Percentiles rank a stretch among this genome's conserved stretches.
phyloP scores from a whole-genome alignment of 2,113 vertebrate genomes.

The Columba livia region DNA sequence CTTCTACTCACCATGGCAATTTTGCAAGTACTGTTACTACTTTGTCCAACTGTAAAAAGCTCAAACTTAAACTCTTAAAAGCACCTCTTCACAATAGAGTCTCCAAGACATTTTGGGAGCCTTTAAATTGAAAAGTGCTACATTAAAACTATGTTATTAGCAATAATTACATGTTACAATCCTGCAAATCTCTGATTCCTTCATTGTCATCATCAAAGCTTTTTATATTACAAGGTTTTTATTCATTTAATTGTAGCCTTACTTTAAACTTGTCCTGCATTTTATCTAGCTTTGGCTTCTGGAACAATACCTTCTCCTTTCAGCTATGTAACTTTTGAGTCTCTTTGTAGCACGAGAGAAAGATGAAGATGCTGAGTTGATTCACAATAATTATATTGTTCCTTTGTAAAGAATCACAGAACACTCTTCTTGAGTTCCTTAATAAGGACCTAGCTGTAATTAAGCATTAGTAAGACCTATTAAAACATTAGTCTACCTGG shows the following conservation, averaged over 20 bases:
- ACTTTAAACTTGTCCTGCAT: neutral
- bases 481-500: neutral
- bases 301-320: slow-evolving; percentile 49
- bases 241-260: slow-evolving; percentile 50
- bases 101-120: neutral
- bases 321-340: neutral
- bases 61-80: neutral
- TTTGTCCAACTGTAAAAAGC: neutral
- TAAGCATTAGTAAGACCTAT: slow-evolving; percentile 7
- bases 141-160: slow-evolving; percentile 14
- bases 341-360: neutral
- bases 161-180: slow-evolving; percentile 33
- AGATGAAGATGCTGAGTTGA: slow-evolving; percentile 19
- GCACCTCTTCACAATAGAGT: neutral
- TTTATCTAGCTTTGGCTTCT: neutral
- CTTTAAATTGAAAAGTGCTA: neutral
- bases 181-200: slow-evolving; percentile 16
- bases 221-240: slow-evolving; percentile 41
- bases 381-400: slow-evolving; percentile 32
- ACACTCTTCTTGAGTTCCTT: neutral
- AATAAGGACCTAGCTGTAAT: neutral
- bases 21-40: neutral
- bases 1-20: neutral
- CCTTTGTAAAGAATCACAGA: neutral
- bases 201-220: neutral